Percentiles rank a stretch among this genome's conserved stretches.
phyloP scores from a whole-genome alignment of 2,113 vertebrate species.

The Enhydra lutris region DNA sequence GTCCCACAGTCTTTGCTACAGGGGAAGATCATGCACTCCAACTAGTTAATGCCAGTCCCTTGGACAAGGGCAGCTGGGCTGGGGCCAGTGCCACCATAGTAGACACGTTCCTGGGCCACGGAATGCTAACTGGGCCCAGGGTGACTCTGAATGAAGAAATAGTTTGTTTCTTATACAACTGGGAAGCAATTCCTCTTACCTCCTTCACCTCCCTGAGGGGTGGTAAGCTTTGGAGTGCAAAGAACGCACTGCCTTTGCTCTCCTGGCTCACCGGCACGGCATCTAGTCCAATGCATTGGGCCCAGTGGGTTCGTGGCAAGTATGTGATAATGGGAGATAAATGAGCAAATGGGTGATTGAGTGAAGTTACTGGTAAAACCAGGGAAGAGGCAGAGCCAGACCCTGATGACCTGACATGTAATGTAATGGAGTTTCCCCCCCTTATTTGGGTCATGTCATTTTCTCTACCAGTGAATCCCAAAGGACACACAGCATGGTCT shows the following conservation, averaged over 20 bases:
- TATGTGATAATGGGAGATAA: neutral
- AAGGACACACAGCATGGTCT: neutral
- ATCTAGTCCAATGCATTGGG: neutral
- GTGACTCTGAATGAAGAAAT: neutral
- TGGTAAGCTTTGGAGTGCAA: neutral
- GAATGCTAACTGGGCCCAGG: rapidly evolving
- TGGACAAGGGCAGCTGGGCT: rapidly evolving
- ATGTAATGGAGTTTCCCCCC: neutral
- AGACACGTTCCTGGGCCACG: neutral
- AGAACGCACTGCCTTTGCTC: neutral
- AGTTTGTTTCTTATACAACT: neutral
- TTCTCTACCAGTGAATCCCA: neutral
- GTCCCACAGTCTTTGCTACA: neutral
- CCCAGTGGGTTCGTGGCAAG: neutral
- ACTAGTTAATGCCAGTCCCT: no score
- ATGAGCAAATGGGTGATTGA: neutral
- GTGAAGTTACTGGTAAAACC: neutral
- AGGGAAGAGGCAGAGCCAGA: neutral
- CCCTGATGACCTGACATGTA: neutral
- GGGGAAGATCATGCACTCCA: neutral
- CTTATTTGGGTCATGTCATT: neutral
- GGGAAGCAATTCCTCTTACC: neutral
- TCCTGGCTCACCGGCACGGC: neutral
- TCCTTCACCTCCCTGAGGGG: neutral
- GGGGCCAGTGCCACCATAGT: rapidly evolving